Percentiles rank a stretch among this genome's conserved stretches.
These are phyloP conservation scores for Heliconius hewitsoni DNA, from an alignment of 1,140 invertebrate species.

Conservation along the genomic window DNA sequence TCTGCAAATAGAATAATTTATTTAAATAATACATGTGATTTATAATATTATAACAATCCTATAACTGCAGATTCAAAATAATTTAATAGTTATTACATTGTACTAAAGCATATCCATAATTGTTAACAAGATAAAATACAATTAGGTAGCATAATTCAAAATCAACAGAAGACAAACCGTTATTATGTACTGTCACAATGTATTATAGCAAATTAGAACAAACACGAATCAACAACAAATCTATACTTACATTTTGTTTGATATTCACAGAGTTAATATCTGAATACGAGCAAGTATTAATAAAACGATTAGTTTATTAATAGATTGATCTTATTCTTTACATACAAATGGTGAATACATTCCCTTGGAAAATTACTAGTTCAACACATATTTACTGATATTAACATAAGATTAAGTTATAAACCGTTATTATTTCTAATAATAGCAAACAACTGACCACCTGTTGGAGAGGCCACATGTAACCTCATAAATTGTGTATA, in stretches of 20 bases:
- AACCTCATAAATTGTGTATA: conserved; percentile 22
- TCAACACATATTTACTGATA: conserved; percentile 26
- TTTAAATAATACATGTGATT: not conserved
- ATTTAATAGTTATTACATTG: not conserved
- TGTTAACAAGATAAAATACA: not conserved
- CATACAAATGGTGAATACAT: conserved; percentile 29
- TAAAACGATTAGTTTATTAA: conserved; percentile 1
- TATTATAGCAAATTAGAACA: conserved; percentile 13
- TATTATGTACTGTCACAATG: not conserved
- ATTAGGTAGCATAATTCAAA: not conserved
- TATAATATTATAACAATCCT: not conserved
- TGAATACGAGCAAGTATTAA: not conserved
- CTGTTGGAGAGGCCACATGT: conserved; percentile 28
- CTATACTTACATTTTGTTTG: not conserved
- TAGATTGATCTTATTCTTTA: conserved; percentile 21
- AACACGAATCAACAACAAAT: not conserved
- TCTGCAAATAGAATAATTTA: not conserved
- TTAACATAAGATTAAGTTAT: conserved; percentile 30
- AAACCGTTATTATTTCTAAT: conserved; percentile 26
- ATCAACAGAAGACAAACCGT: not conserved
- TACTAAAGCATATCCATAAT: not conserved
- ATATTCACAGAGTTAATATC: not conserved
- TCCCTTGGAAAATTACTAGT: conserved; percentile 27
- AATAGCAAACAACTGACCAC: conserved; percentile 30
- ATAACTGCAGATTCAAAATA: not conserved